Percentiles rank a stretch among this genome's conserved stretches.
Evolutionary conservation across 2,113 vertebrate genomes (phyloP).

Genomic region (Urocitellus parryii): DNA sequence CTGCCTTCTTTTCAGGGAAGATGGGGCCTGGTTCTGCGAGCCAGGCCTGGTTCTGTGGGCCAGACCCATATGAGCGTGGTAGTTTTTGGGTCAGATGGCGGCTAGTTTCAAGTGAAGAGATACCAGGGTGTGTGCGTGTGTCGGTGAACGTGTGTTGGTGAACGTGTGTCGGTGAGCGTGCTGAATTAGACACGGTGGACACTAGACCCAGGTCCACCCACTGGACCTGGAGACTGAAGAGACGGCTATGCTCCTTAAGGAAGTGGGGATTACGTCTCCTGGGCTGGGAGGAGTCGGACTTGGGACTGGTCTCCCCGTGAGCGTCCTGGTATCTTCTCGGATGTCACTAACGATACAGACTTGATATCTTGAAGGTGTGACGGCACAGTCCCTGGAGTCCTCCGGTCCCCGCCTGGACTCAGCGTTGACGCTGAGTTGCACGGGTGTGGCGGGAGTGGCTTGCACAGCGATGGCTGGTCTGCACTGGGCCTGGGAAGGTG

Average conservation of each 20-base stretch:
- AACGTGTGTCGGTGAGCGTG: accelerated
- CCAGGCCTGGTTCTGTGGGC: no score
- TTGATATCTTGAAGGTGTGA: background rate
- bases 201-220: no score
- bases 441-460: background rate
- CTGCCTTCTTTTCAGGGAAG: accelerated
- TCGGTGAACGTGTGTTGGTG: background rate
- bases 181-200: background rate
- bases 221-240: background rate
- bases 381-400: background rate
- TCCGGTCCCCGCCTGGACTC: accelerated
- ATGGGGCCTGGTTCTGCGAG: no score
- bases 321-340: background rate
- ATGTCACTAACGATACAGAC: accelerated
- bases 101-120: background rate
- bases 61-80: no score
- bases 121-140: background rate
- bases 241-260: background rate
- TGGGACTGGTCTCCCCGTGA: background rate
- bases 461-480: background rate
- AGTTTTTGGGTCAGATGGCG: background rate
- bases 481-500: accelerated
- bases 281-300: background rate
- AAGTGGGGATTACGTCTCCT: background rate
- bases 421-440: background rate